A percentile compares a stretch with the other conserved stretches of the same genome.
Evolutionary conservation across 2,797 vertebrate species (phyloP).

Genomic region (Presbytis comata): DNA sequence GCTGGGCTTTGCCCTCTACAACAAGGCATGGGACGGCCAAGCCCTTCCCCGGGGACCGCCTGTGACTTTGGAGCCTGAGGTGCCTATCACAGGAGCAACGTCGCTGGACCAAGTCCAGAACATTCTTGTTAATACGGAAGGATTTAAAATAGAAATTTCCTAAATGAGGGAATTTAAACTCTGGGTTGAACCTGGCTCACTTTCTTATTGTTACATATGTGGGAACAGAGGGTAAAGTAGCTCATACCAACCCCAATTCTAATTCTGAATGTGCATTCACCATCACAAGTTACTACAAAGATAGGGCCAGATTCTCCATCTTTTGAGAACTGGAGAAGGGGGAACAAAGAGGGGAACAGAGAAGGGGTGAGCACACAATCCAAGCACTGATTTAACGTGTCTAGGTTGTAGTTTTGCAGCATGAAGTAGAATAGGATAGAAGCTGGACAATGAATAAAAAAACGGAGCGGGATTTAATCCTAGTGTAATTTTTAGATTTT

Average conservation of each 20-base stretch:
- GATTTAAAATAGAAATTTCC: background rate
- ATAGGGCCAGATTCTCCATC: background rate
- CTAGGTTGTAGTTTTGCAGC: background rate
- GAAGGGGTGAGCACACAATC: no score
- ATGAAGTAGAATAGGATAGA: background rate
- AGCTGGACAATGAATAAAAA: background rate
- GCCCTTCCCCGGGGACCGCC: fast-evolving
- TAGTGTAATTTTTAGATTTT: background rate
- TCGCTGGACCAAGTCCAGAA: background rate
- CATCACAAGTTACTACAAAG: background rate
- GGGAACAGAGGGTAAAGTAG: background rate
- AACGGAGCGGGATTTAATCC: background rate
- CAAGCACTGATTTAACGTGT: fast-evolving
- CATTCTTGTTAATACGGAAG: background rate
- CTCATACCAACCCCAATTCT: background rate
- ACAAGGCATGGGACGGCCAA: background rate
- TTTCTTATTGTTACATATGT: background rate
- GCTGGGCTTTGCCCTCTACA: background rate
- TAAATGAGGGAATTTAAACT: background rate
- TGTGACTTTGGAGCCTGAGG: background rate
- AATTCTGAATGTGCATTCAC: background rate
- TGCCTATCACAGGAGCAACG: fast-evolving
- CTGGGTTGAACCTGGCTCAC: background rate
- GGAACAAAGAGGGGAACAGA: background rate
- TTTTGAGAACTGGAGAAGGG: background rate